These are phyloP conservation scores for Zonitis immaculata DNA, from an alignment of 2,888 invertebrate species.

Conservation along the genomic window DNA sequence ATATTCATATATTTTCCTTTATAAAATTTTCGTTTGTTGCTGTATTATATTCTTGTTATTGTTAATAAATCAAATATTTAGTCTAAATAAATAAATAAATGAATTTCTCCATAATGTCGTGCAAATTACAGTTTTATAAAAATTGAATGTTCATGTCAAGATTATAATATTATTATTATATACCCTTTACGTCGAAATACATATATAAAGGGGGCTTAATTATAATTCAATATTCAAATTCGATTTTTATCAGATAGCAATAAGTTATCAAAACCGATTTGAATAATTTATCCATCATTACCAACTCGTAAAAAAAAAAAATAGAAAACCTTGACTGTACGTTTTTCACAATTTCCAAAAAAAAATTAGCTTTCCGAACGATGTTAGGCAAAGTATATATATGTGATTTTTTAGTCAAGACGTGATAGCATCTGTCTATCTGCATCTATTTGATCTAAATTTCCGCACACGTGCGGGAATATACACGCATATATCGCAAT, in stretches of 20 bases:
- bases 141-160: neutral
- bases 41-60: neutral
- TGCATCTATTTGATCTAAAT: too few species aligned
- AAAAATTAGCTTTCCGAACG: too few species aligned
- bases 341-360: neutral
- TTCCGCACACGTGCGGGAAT: too few species aligned
- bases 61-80: neutral
- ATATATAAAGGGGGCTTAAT: neutral
- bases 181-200: too few species aligned
- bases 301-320: slow-evolving; percentile 26
- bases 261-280: slow-evolving; percentile 28
- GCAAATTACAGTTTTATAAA: neutral
- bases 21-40: neutral
- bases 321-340: neutral
- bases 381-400: too few species aligned
- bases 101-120: neutral
- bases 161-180: too few species aligned
- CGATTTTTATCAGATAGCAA: slow-evolving; percentile 24
- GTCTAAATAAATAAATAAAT: neutral
- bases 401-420: too few species aligned
- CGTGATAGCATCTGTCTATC: too few species aligned
- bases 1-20: too few species aligned
- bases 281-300: slow-evolving; percentile 31
- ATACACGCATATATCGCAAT: too few species aligned
- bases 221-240: slow-evolving; percentile 22